Evolutionary conservation across 2,888 invertebrate genomes (phyloP), one percentile per base, ranked within the genome.

Genomic region (Macrostomum cliftonense): DNA sequence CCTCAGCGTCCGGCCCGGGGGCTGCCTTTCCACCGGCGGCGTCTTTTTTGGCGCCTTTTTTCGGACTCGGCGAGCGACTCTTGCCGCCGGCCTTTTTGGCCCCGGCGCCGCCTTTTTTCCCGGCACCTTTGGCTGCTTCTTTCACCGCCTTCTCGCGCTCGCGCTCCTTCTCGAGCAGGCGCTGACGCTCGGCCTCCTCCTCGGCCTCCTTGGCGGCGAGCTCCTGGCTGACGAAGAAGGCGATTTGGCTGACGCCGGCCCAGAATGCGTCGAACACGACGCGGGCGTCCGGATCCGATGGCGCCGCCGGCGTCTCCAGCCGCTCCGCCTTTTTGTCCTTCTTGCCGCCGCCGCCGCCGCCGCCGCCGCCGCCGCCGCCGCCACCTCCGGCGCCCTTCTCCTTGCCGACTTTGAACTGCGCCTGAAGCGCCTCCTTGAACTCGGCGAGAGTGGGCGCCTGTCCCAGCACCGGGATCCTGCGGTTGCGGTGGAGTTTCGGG

Each of bases 51-150:
- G 56, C 57, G 28, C 57, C 59, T 51, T 67, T 67, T 55, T 65
- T 67, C n/a, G 68, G 64, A 16, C 65, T 63, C 1, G 66, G 64
- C 51, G 61, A 63, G 2, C 64, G 56, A 51, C 63, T 64, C 51
- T 60, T 59, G 45, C 52, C 53, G 21, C 52, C n/a, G n/a, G n/a
- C 54, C 12, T 53, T 57, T 39, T 53, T 54, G 45, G 58, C 58
- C 38, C 55, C 57, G 5, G 57, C 59, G 47, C 56, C 59, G 12
- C 56, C 56, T n/a, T 45, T 50, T 19, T 55, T 52, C 39, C 43
- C 43, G 13, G 39, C 52, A 12, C 45, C 47, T 19, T 50, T 50
- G n/a, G 21, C 50, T 9, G 55, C 54, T 47, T 63, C 63, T 50
- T 56, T 57, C 43, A 51, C 55, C 7, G 38, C 19, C 16, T 52